Evolutionary conservation across 2,888 invertebrate species (phyloP).

Genomic region (Lutraria lutraria): DNA sequence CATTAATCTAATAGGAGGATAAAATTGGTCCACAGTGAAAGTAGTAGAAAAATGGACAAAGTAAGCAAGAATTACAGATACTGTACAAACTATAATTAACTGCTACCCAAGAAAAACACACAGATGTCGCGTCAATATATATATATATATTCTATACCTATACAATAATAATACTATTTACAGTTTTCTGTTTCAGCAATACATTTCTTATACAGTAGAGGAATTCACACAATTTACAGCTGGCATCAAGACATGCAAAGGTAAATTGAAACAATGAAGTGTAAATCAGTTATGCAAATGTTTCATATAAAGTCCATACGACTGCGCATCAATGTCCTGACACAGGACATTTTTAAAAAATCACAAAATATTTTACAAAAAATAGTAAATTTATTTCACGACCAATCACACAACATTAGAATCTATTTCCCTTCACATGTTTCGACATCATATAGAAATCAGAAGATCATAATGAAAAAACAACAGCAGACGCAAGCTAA

Average conservation of each 20-base stretch:
- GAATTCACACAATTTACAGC: background rate
- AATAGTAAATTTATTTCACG: background rate
- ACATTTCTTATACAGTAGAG: background rate
- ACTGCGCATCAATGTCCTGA: background rate
- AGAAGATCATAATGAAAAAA: background rate
- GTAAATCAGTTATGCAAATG: background rate
- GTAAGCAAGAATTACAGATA: background rate
- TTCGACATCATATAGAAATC: background rate
- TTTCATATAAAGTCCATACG: background rate
- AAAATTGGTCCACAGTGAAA: slow-evolving; percentile 37
- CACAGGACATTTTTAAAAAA: background rate
- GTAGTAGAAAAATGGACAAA: slow-evolving; percentile 5
- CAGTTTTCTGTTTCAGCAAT: slow-evolving; percentile 3
- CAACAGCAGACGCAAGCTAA: slow-evolving; percentile 16
- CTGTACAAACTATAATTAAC: slow-evolving; percentile 29
- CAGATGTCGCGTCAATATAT: slow-evolving; percentile 48
- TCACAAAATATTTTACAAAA: slow-evolving; percentile 15
- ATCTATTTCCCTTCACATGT: background rate
- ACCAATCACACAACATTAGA: background rate
- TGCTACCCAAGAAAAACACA: slow-evolving; percentile 35
- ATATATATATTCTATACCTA: slow-evolving; percentile 49
- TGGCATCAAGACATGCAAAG: background rate
- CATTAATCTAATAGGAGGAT: background rate
- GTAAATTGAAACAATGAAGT: background rate
- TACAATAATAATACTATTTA: slow-evolving; percentile 41